phyloP scores from a whole-genome alignment of 2,797 vertebrate genomes.

The Mormyrus proboscirostris region DNA sequence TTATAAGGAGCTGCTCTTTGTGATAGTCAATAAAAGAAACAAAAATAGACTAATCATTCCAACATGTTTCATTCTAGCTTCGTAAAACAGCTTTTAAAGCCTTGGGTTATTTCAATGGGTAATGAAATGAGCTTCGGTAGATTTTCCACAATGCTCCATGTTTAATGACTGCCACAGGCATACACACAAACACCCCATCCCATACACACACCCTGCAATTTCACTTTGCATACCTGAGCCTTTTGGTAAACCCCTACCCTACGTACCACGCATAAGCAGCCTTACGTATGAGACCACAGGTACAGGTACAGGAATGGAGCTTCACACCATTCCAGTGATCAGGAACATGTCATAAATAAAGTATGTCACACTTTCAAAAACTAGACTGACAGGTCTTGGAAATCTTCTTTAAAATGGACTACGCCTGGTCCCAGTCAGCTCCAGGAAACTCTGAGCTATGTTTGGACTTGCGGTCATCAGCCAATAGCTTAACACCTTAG shows the following conservation, averaged over 20 bases:
- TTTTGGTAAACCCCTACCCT: background rate
- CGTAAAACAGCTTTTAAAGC: conserved; percentile 6
- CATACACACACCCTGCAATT: background rate
- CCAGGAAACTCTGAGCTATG: background rate
- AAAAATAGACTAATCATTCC: conserved; percentile 20
- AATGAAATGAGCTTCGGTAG: conserved; percentile 17
- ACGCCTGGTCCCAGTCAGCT: background rate
- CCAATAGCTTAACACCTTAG: background rate
- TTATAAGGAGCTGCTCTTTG: background rate
- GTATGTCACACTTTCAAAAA: background rate
- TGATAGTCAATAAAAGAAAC: conserved; percentile 15
- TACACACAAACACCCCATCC: background rate
- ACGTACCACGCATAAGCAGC: background rate
- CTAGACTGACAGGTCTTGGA: conserved; percentile 1
- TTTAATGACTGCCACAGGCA: background rate
- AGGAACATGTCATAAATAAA: background rate
- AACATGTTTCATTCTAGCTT: conserved; percentile 16
- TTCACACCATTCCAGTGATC: background rate
- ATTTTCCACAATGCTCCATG: conserved; percentile 16
- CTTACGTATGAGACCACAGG: background rate
- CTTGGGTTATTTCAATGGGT: background rate
- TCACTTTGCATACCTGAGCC: background rate
- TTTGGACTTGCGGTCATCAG: background rate
- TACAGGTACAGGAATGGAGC: background rate
- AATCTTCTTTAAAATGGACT: background rate